phyloP scores from a whole-genome alignment of 2,113 vertebrate genomes.

The Toxotes jaculatrix region DNA sequence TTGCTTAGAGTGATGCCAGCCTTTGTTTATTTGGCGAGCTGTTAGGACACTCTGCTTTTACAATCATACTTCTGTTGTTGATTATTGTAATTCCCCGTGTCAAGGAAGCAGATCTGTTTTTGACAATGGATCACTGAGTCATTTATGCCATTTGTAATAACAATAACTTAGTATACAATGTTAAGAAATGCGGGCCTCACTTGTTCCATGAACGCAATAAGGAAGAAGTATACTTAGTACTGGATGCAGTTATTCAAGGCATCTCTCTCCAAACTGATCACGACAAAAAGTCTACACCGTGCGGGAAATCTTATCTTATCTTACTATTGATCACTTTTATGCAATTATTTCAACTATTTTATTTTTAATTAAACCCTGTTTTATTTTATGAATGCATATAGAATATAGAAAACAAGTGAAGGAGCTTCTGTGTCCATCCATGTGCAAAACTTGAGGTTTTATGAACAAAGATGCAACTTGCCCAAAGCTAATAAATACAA shows the following conservation, averaged over 20 bases:
- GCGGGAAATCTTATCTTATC: neutral
- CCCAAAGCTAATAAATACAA: no score
- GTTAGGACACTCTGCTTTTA: slow-evolving; percentile 22
- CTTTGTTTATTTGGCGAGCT: no score
- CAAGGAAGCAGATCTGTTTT: slow-evolving; percentile 22
- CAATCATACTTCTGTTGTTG: neutral
- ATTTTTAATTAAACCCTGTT: neutral
- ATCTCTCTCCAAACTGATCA: neutral
- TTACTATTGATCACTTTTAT: neutral
- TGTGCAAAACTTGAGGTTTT: neutral
- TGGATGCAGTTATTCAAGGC: neutral
- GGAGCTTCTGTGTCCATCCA: neutral
- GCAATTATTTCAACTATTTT: neutral
- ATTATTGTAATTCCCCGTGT: neutral
- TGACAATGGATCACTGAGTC: slow-evolving; percentile 25
- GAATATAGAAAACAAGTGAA: neutral
- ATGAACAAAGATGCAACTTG: neutral
- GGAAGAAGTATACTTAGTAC: neutral
- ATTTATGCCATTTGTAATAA: neutral
- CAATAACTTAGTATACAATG: neutral
- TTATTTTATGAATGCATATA: neutral
- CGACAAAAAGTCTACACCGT: neutral
- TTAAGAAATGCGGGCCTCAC: neutral
- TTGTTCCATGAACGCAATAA: slow-evolving; percentile 15
- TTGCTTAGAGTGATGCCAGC: neutral